Evolutionary conservation across 2,797 vertebrate species (phyloP).

Genomic region (Enteromius trimaculatus): DNA sequence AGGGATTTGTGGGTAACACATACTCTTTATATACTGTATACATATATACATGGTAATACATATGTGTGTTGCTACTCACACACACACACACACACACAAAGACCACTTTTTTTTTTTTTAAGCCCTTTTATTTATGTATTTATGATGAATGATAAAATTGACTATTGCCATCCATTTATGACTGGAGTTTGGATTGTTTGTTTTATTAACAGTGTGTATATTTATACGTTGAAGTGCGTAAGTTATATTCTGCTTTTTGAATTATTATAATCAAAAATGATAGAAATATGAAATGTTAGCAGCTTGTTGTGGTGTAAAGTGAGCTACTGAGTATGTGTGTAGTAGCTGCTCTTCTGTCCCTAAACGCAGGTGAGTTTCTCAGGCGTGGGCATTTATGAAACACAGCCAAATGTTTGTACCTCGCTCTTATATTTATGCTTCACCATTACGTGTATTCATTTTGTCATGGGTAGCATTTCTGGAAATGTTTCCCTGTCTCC

Average conservation of each 20-base stretch:
- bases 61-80: too few relatives aligned
- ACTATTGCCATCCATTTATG: not conserved
- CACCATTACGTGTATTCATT: conserved; percentile 54
- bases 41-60: too few relatives aligned
- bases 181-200: not conserved
- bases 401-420: conserved; percentile 26
- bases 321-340: not conserved
- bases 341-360: conserved; percentile 52
- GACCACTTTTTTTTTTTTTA: too few relatives aligned
- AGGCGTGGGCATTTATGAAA: conserved; percentile 55
- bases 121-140: too few relatives aligned
- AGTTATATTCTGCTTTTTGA: not conserved
- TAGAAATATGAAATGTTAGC: too few relatives aligned
- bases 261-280: not conserved
- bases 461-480: conserved; percentile 43
- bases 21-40: not conserved
- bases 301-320: conserved; percentile 38
- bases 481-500: conserved; percentile 3
- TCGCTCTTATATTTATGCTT: conserved; percentile 38
- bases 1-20: not conserved
- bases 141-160: too few relatives aligned
- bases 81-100: too few relatives aligned
- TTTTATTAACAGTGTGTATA: not conserved
- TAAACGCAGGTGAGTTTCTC: conserved; percentile 57
- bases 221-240: not conserved